Base-by-base conservation (phyloP, 1,140 invertebrate species). In the Phymorhynchus buccinoides region DNA sequence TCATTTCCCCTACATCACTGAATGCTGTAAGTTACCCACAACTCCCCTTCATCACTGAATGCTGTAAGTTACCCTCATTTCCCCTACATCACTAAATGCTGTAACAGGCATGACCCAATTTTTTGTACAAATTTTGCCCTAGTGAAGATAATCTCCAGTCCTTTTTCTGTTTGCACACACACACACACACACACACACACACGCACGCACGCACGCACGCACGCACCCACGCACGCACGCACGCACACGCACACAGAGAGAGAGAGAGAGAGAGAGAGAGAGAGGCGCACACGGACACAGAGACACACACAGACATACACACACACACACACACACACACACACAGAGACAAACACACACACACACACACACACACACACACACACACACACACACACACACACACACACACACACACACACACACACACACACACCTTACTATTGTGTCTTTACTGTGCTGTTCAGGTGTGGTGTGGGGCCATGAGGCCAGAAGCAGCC, bases 401-500 rank as follows among this genome's bases (percentile, higher is more conserved):
- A 37, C 30, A 71, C 30, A 14, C 30, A 35, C 30, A 0, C 7
- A 35, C 68, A 71, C 68, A 3, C 7, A 6, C 30, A 6, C 9
- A 3, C 18, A 3, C 35, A 35, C 18, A 6, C 62, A 30, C n/a
- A 27, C 16, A 27, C 18, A 30, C n/a, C 16, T 22, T 22, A 66
- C 4, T 27, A 66, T 30, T 66, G 7, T 66, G 7, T 66, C 4
- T 9, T 73, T 22, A 32, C 22, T 84, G 22, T 66, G 48, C 27
- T 41, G 22, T 86, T 56, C 90, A 95, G 91, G 93, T 94, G 56
- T 94, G 94, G 94, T 95, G 94, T 85, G 93, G 93, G 22, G 91
- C 91, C 6, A 94, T 93, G 90, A 92, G 93, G 68, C 93, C 93
- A 14, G 93, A 94, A 87, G 92, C 93, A 35, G 90, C 93, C 14